Conservation (phyloP, 2,797 vertebrate genomes). For the Momotus momota region DNA sequence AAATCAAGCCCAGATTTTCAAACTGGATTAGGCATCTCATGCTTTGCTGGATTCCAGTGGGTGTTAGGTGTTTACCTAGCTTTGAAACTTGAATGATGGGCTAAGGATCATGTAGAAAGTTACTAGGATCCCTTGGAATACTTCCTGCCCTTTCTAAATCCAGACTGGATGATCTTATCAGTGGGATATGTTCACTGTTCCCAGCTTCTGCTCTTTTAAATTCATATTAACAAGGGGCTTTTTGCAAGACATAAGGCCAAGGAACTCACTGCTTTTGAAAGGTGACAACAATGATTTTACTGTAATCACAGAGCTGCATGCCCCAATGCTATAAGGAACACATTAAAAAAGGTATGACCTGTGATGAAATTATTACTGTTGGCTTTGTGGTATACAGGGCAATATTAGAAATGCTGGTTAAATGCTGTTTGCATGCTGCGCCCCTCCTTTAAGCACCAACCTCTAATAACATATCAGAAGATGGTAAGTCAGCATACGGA, state of each 20-base stretch:
- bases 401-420: not conserved
- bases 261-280: not conserved
- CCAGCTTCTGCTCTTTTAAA: not conserved
- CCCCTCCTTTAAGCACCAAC: not conserved
- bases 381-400: not conserved
- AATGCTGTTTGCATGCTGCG: not conserved
- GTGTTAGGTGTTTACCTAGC: not conserved
- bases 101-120: not conserved
- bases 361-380: not conserved
- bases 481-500: not conserved
- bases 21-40: not conserved
- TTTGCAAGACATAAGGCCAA: not conserved
- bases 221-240: not conserved
- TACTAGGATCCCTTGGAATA: not conserved
- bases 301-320: not conserved
- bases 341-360: not conserved
- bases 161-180: not conserved
- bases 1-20: not conserved
- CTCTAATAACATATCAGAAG: slow-evolving; percentile 32
- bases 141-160: not conserved
- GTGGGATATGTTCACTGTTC: not conserved
- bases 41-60: not conserved
- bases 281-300: not conserved
- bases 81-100: not conserved
- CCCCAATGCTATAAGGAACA: not conserved